phyloP scores from a whole-genome alignment of 1,140 invertebrate species.

The Polypedilum pembai region DNA sequence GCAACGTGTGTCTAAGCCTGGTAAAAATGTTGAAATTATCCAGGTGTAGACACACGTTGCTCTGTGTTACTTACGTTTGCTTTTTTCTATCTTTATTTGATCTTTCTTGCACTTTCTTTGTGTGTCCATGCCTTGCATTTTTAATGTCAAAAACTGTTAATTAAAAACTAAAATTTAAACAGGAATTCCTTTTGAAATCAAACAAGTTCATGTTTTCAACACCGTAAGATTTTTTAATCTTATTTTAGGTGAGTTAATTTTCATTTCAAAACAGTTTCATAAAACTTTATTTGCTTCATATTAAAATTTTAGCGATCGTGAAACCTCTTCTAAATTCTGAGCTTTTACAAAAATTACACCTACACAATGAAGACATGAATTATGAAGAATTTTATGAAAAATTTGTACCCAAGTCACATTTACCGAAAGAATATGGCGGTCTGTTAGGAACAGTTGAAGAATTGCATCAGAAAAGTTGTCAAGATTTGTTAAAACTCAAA shows the following conservation, averaged over 20 bases:
- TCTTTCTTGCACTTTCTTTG: too few species aligned
- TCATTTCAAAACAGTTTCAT: too few species aligned
- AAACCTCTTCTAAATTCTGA: neutral
- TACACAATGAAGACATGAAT: constrained; percentile 41
- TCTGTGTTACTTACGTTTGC: too few species aligned
- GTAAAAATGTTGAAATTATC: too few species aligned
- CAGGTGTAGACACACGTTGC: too few species aligned
- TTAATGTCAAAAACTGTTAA: too few species aligned
- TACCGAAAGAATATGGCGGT: constrained; percentile 47
- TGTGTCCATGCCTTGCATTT: too few species aligned
- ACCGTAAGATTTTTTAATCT: neutral
- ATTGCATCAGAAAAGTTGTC: constrained; percentile 40
- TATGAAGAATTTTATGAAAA: constrained; percentile 43
- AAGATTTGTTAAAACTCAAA: constrained; percentile 39
- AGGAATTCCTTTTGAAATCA: neutral
- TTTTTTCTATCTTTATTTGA: too few species aligned
- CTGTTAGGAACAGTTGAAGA: constrained; percentile 41
- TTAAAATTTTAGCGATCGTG: neutral
- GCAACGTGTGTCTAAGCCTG: too few species aligned
- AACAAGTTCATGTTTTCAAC: constrained; percentile 1
- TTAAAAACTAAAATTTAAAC: too few species aligned
- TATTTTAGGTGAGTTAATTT: neutral
- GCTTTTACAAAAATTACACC: constrained; percentile 34
- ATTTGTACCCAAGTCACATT: constrained; percentile 43
- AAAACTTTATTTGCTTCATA: neutral